Evolutionary conservation across 2,797 vertebrate species (phyloP).

Genomic region (Sciaenops ocellatus): DNA sequence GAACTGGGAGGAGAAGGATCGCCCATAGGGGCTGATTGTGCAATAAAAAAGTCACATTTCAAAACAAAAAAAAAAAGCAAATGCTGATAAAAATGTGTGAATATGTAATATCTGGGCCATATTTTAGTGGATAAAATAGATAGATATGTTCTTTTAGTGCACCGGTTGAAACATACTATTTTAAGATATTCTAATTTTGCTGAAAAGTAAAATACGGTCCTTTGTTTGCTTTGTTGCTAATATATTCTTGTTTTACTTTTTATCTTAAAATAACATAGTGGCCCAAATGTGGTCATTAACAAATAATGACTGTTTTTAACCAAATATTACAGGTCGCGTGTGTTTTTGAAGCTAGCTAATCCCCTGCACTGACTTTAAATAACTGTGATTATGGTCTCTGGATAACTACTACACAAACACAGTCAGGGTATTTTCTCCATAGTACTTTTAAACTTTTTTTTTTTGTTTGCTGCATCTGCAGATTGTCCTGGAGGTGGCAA

Average conservation of each 20-base stretch:
- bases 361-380: constrained; percentile 4
- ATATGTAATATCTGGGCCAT: constrained; percentile 66
- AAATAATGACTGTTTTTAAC: constrained; percentile 9
- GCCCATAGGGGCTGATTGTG: constrained; percentile 59
- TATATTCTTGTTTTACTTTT: constrained; percentile 5
- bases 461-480: constrained; percentile 50
- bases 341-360: constrained; percentile 15
- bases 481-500: constrained; percentile 65
- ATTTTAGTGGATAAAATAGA: constrained; percentile 49
- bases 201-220: constrained; percentile 23
- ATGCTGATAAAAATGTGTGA: constrained; percentile 51
- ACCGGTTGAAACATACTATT: constrained; percentile 37
- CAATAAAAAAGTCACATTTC: constrained; percentile 55
- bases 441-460: constrained; percentile 39
- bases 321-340: constrained; percentile 6
- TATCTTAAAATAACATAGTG: constrained; percentile 14
- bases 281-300: background rate
- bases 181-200: constrained; percentile 15
- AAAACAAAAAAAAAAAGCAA: constrained; percentile 38
- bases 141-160: constrained; percentile 38
- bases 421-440: background rate
- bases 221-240: constrained; percentile 10
- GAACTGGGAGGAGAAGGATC: constrained; percentile 55
- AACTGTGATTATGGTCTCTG: constrained; percentile 16
- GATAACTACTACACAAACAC: background rate